Conservation (phyloP, 2,888 invertebrate genomes). For the Acholoe squamosa region DNA sequence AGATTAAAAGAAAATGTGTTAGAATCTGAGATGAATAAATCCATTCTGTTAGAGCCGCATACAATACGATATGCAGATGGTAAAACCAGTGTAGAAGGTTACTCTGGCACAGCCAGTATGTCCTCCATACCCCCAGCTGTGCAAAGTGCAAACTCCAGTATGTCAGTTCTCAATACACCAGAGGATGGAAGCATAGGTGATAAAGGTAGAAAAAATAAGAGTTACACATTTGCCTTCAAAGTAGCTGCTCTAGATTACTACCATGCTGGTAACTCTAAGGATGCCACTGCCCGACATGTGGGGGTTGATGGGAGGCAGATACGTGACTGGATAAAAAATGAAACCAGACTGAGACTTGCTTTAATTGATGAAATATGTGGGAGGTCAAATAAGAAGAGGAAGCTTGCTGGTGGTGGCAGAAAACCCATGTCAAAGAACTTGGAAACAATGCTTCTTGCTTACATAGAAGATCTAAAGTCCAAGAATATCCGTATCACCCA, state of each 20-base stretch:
- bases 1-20: too few relatives aligned
- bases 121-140: too few relatives aligned
- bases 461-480: slow-evolving; percentile 9
- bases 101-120: too few relatives aligned
- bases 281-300: background rate
- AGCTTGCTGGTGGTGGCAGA: slow-evolving; percentile 15
- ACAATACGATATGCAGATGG: too few relatives aligned
- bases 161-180: too few relatives aligned
- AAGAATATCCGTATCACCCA: background rate
- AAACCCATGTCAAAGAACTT: slow-evolving; percentile 24
- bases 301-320: background rate
- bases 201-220: background rate
- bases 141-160: too few relatives aligned
- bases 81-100: too few relatives aligned
- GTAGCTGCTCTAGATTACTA: background rate
- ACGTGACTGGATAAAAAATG: background rate
- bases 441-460: background rate
- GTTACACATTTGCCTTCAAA: background rate
- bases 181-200: too few relatives aligned
- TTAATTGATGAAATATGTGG: background rate
- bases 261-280: background rate
- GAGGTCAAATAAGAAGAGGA: background rate
- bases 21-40: too few relatives aligned
- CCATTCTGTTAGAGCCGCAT: too few relatives aligned
- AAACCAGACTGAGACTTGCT: background rate